Evolutionary conservation across 2,113 vertebrate genomes (phyloP).

Genomic region (Syngnathoides biaculeatus): DNA sequence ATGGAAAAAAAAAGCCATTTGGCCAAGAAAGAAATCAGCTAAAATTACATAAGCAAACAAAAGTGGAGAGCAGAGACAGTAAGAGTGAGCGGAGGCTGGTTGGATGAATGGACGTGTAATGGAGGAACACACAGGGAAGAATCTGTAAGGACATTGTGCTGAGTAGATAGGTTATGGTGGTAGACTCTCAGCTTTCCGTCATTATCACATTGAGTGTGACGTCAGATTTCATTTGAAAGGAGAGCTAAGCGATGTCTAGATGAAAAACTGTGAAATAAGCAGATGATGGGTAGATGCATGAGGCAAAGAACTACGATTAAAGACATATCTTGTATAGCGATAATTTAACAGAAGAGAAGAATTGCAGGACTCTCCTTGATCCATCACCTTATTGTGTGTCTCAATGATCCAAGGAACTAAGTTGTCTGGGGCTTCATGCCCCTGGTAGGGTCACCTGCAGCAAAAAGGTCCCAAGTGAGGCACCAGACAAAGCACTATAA

Average conservation of each 20-base stretch:
- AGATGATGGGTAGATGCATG: constrained; percentile 33
- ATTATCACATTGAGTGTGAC: constrained; percentile 43
- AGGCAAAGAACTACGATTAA: constrained; percentile 7
- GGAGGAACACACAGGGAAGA: constrained; percentile 38
- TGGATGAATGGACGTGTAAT: constrained; percentile 48
- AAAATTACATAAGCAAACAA: constrained; percentile 43
- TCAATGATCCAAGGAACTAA: too few relatives aligned
- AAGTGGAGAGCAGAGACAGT: neutral
- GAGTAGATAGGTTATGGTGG: constrained; percentile 52
- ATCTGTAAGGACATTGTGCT: constrained; percentile 45
- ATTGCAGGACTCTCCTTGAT: too few relatives aligned
- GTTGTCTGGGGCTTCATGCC: too few relatives aligned
- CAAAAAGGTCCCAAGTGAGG: too few relatives aligned
- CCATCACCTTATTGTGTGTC: too few relatives aligned
- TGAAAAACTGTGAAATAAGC: constrained; percentile 26
- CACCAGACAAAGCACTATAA: too few relatives aligned
- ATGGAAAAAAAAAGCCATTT: constrained; percentile 24
- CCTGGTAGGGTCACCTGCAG: too few relatives aligned
- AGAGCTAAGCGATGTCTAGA: constrained; percentile 32
- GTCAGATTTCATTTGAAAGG: constrained; percentile 38
- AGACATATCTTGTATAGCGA: constrained; percentile 24
- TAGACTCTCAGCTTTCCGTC: constrained; percentile 37
- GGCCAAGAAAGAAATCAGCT: constrained; percentile 26
- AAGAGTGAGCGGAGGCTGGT: constrained; percentile 25
- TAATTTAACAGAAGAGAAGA: constrained; percentile 7